Evolutionary conservation across 2,888 invertebrate genomes (phyloP).

Genomic region (Megaustenia siamemsis): DNA sequence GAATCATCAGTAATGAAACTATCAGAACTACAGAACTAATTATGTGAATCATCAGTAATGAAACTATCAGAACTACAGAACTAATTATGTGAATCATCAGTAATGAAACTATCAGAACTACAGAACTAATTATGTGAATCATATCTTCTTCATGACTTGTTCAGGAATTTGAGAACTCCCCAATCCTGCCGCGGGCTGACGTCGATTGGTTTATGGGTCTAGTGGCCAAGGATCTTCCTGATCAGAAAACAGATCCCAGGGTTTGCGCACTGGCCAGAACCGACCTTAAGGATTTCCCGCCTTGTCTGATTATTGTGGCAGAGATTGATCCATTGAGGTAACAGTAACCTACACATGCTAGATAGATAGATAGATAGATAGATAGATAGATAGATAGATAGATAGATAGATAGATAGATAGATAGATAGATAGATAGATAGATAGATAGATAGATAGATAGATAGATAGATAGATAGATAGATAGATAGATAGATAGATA

Average conservation of each 20-base stretch:
- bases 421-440: slow-evolving; percentile 8
- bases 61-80: too few relatives aligned
- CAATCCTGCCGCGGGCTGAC: not conserved
- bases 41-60: too few relatives aligned
- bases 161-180: slow-evolving; percentile 13
- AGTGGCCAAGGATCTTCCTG: not conserved
- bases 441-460: not conserved
- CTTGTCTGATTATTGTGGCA: slow-evolving; percentile 7
- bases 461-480: slow-evolving; percentile 4
- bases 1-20: too few relatives aligned
- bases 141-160: too few relatives aligned
- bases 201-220: not conserved
- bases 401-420: slow-evolving; percentile 16
- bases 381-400: slow-evolving; percentile 25
- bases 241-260: slow-evolving; percentile 22
- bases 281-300: not conserved
- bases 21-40: too few relatives aligned
- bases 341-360: too few relatives aligned
- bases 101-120: too few relatives aligned
- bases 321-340: slow-evolving; percentile 28
- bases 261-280: slow-evolving; percentile 17
- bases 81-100: too few relatives aligned
- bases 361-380: slow-evolving; percentile 16
- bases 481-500: slow-evolving; percentile 29
- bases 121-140: too few relatives aligned